These are phyloP conservation scores for Semnornis frantzii DNA, from an alignment of 2,113 vertebrate genomes.

Conservation along the genomic window DNA sequence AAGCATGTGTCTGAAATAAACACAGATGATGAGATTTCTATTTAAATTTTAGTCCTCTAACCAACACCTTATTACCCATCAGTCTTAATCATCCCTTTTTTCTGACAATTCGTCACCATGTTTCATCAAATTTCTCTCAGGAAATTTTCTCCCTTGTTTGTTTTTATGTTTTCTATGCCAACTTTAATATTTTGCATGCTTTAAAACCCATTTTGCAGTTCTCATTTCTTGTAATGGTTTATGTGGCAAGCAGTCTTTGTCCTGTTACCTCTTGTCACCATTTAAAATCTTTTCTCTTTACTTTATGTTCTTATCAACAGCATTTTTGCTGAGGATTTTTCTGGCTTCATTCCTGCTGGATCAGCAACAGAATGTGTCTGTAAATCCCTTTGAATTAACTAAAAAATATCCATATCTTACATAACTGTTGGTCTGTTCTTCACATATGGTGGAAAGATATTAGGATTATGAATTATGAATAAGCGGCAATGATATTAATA, in stretches of 20 bases:
- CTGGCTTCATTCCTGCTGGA: background rate
- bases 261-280: background rate
- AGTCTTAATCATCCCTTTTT: background rate
- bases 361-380: background rate
- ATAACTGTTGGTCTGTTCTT: background rate
- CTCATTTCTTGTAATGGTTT: background rate
- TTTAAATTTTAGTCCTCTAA: too few relatives aligned
- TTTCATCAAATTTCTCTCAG: background rate
- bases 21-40: too few relatives aligned
- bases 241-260: background rate
- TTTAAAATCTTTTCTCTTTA: background rate
- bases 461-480: too few relatives aligned
- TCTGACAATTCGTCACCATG: background rate
- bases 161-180: background rate
- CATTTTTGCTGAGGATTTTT: background rate
- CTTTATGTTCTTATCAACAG: background rate
- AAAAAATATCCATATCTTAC: too few relatives aligned
- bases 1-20: too few relatives aligned
- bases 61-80: background rate
- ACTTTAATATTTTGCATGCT: background rate
- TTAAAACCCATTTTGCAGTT: background rate
- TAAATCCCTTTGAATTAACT: background rate
- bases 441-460: background rate
- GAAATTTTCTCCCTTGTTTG: rapidly evolving
- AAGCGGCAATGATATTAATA: too few relatives aligned